Evolutionary conservation across 1,140 invertebrate genomes (phyloP).

Genomic region (Meloidogyne chitwoodi): DNA sequence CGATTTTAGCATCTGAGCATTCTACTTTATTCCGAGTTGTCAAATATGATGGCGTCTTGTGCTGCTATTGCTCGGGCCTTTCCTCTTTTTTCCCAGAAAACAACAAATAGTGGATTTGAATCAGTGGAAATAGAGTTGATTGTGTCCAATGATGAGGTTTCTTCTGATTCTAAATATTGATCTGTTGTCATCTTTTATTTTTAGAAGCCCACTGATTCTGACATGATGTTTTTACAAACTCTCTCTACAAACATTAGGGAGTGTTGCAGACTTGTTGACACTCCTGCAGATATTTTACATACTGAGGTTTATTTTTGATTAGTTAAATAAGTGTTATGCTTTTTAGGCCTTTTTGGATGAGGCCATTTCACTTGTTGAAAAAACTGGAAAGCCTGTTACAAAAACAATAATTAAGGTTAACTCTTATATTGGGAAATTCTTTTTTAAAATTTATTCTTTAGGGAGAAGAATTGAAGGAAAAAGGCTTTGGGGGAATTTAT

Average conservation of each 20-base stretch:
- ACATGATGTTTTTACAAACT: constrained; percentile 45
- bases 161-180: background rate
- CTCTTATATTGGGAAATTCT: background rate
- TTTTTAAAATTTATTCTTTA: constrained; percentile 14
- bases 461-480: constrained; percentile 45
- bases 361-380: constrained; percentile 36
- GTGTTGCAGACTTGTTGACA: constrained; percentile 45
- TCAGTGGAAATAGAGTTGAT: constrained; percentile 44
- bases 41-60: constrained; percentile 35
- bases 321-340: background rate
- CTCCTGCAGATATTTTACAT: constrained; percentile 47
- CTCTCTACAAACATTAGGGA: constrained; percentile 38
- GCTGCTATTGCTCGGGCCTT: constrained; percentile 47
- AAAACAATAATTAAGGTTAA: constrained; percentile 48
- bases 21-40: constrained; percentile 49
- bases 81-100: constrained; percentile 44
- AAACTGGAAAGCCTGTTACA: constrained; percentile 16
- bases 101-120: constrained; percentile 20
- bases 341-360: constrained; percentile 48
- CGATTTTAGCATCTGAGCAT: constrained; percentile 40
- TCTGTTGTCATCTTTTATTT: background rate
- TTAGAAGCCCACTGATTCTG: constrained; percentile 35
- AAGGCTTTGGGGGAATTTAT: constrained; percentile 69
- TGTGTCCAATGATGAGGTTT: constrained; percentile 44
- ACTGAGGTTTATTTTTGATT: constrained; percentile 27